Base-by-base conservation (phyloP, 2,113 vertebrate genomes). In the Lepus europaeus region DNA sequence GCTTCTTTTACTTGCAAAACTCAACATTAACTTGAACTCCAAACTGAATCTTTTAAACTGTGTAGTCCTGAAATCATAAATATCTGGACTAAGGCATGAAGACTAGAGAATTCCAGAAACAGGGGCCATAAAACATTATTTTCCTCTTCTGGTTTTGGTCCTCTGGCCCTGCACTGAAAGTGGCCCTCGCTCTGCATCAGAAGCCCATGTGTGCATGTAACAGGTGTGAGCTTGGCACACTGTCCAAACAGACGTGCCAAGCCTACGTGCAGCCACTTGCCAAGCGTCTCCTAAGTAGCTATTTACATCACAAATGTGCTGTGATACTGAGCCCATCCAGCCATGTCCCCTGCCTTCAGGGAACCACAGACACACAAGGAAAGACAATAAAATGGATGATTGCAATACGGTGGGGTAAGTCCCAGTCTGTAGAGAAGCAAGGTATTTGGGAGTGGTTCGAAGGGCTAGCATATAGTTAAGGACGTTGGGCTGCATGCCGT, bases 261-360 rank as follows among this genome's bases (percentile, higher is more conserved):
- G 45, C 59, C 64, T 14, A 5, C 45, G 1, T 59, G 33, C 89
- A 53, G 79, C 74, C 23, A 3, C 53, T 88, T 91, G 85, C 85
- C 85, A 96, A 93, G 72, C 70, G 17, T 87, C 92, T 68, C 86
- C 6, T 91, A 85, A 95, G 95, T 23, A 96, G 69, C 87, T 95
- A 22, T 93, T 97, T 81, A 63, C 94, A 94, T 85, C 69, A 45
- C 36, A 51, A 90, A 61, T 79, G 78, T 10, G 59, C 78, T 64
- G 33, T 74, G 81, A 91, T 82, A 29, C 87, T 72, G 72, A 85
- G 73, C 64, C 78, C 29, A 87, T 93, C 11, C 63, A 61, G 92
- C 76, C 63, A 31, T 36, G 11, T 56, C 74, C 94, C 51, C 69
- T 93, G 61, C 49, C 96, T 86, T 86, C 78, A 13, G 89, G 77